phyloP scores from a whole-genome alignment of 2,113 vertebrate species.

The Atrichornis clamosus region DNA sequence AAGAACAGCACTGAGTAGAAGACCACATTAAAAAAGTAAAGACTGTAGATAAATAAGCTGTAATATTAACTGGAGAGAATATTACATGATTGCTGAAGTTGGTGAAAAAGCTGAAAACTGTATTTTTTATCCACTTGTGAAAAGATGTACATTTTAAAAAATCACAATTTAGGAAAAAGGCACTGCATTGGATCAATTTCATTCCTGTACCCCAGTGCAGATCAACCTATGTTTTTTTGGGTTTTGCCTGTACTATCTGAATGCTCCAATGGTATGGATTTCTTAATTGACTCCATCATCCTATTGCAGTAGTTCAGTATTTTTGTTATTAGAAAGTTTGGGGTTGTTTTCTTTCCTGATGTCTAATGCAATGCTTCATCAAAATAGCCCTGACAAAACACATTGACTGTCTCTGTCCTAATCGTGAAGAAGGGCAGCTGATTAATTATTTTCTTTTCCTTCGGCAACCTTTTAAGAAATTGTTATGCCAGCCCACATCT shows the following conservation, averaged over 20 bases:
- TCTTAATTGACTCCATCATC: not conserved
- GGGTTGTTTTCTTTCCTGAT: not conserved
- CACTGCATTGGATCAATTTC: not conserved
- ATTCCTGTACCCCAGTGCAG: not conserved
- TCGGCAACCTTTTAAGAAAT: not conserved
- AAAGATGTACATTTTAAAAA: not conserved
- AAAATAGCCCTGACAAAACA: not conserved
- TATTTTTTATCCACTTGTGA: not conserved
- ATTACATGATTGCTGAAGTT: not conserved
- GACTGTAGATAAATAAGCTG: not conserved
- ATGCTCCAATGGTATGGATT: not conserved
- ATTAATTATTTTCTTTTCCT: not conserved
- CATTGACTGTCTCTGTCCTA: not conserved
- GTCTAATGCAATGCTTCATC: not conserved
- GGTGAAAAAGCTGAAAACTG: not conserved
- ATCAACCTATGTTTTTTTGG: rapidly evolving
- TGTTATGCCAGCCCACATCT: not conserved
- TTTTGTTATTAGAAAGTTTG: not conserved
- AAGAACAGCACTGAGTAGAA: not conserved
- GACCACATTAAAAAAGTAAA: not conserved
- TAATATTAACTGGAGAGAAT: not conserved
- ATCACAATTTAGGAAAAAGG: not conserved
- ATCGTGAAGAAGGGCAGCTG: not conserved
- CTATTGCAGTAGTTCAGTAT: not conserved
- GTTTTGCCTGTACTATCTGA: not conserved